A percentile compares a stretch with the other conserved stretches of the same genome.
These are phyloP conservation scores for Cnemophilus loriae DNA, from an alignment of 2,113 vertebrate genomes.

Conservation along the genomic window DNA sequence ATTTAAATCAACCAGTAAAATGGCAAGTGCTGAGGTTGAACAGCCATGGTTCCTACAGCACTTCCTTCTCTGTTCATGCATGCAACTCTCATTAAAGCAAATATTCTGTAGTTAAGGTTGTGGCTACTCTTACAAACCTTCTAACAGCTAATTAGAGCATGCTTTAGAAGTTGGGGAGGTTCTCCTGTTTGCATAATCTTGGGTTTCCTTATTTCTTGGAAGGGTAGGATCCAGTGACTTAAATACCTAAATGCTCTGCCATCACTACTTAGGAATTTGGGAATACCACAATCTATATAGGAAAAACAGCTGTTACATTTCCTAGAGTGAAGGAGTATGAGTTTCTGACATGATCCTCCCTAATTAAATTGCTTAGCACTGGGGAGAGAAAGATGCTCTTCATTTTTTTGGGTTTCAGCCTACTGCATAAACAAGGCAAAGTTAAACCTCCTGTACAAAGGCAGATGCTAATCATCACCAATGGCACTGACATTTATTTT, in stretches of 20 bases:
- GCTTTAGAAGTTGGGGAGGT: not conserved
- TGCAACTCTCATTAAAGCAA: not conserved
- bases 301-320: conserved; percentile 32
- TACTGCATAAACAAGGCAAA: not conserved
- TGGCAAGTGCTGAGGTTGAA: not conserved
- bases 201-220: conserved; percentile 45
- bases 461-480: not conserved
- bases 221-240: not conserved
- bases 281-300: conserved; percentile 8
- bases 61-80: not conserved
- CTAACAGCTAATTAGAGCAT: not conserved
- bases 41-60: not conserved
- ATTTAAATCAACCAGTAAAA: not conserved
- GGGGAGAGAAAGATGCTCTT: conserved; percentile 9
- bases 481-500: not conserved
- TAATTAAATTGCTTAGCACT: not conserved
- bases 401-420: not conserved
- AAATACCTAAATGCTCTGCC: not conserved
- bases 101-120: not conserved
- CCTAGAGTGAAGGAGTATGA: conserved; percentile 25
- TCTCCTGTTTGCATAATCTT: not conserved
- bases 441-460: not conserved
- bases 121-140: not conserved
- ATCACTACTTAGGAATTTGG: conserved; percentile 17
- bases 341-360: conserved; percentile 3